These are phyloP conservation scores for Netelia fuscicornis DNA, from an alignment of 2,888 invertebrate species.

Conservation along the genomic window DNA sequence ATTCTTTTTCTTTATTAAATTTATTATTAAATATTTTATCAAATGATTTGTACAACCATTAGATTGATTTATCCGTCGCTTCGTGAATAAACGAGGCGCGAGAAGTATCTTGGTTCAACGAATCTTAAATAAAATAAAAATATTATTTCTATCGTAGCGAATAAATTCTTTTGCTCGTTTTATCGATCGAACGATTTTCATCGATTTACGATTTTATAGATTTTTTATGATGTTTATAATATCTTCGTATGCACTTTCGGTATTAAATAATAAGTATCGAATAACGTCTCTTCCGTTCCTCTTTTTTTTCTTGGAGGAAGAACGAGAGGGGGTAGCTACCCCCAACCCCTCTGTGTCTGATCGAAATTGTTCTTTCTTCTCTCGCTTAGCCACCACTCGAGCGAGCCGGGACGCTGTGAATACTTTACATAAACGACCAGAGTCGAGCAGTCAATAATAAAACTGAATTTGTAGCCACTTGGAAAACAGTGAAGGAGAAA, in stretches of 20 bases:
- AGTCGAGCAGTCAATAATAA: constrained; percentile 75
- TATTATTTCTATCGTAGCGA: no score
- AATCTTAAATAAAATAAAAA: no score
- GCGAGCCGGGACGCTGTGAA: constrained; percentile 20
- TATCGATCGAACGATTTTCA: not conserved
- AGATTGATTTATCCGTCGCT: no score
- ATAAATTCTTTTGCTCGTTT: no score
- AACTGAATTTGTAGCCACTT: constrained; percentile 72
- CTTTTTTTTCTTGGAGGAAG: no score
- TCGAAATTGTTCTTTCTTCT: constrained; percentile 21
- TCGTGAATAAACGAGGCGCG: no score
- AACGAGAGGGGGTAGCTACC: no score
- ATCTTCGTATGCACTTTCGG: constrained; percentile 5
- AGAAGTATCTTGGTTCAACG: no score
- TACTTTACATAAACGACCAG: constrained; percentile 56
- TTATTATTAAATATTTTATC: no score
- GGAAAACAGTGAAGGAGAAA: constrained; percentile 63
- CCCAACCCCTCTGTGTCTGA: not conserved
- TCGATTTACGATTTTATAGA: not conserved
- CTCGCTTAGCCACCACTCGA: constrained; percentile 17
- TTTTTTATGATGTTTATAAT: not conserved
- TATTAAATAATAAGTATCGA: constrained; percentile 9
- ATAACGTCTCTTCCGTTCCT: not conserved
- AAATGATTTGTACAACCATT: no score
- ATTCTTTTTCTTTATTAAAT: no score